A percentile compares a stretch with the other conserved stretches of the same genome.
These are phyloP conservation scores for Excalfactoria chinensis DNA, from an alignment of 2,113 vertebrate genomes.

Conservation along the genomic window DNA sequence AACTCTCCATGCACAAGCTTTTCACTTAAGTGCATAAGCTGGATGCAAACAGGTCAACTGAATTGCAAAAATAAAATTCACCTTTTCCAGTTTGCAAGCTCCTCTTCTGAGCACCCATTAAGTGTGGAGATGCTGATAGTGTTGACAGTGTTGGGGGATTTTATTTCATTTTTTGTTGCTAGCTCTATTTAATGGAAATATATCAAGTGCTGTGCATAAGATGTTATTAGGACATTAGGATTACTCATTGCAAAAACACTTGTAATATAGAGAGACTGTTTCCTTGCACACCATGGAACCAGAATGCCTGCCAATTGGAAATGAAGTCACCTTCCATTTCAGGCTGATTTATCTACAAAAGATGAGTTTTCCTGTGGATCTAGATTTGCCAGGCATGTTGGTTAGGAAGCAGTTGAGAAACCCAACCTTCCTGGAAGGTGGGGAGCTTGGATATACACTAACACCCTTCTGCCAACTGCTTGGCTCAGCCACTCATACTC, in stretches of 20 bases:
- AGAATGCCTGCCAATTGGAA: background rate
- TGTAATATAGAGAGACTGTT: background rate
- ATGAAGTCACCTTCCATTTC: conserved; percentile 61
- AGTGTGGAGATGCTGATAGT: fast-evolving
- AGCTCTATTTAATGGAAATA: background rate
- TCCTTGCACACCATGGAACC: conserved; percentile 24
- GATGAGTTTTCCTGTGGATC: background rate
- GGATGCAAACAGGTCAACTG: background rate
- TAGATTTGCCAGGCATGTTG: background rate
- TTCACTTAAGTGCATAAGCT: background rate
- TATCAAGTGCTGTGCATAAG: background rate
- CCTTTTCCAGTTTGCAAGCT: background rate
- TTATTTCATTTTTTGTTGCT: background rate
- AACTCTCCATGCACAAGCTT: background rate
- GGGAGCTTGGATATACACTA: background rate
- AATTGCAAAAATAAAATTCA: background rate
- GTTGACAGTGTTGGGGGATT: background rate
- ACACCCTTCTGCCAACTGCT: fast-evolving
- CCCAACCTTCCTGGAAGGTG: background rate
- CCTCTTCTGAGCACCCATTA: background rate
- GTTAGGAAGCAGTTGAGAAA: background rate
- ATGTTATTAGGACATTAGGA: background rate
- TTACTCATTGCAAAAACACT: background rate
- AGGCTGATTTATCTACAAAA: background rate
- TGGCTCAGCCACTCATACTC: background rate